A percentile compares a stretch with the other conserved stretches of the same genome.
These are phyloP conservation scores for Maconellicoccus hirsutus DNA, from an alignment of 1,140 invertebrate species.

Conservation along the genomic window DNA sequence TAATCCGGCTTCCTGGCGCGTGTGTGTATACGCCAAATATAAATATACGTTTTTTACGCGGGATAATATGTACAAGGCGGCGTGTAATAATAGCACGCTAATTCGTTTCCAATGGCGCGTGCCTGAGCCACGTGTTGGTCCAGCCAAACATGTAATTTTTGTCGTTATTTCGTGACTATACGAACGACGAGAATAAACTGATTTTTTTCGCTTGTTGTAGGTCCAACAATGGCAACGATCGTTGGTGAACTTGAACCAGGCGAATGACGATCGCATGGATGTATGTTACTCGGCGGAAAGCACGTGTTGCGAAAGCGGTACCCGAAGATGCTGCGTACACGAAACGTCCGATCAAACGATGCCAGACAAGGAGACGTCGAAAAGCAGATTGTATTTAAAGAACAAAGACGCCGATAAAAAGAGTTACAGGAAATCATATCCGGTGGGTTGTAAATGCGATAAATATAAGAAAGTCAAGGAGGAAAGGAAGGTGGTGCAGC, in stretches of 20 bases:
- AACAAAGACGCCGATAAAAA: neutral
- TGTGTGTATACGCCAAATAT: too few relatives aligned
- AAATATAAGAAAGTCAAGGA: slow-evolving; percentile 10
- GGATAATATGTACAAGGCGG: too few relatives aligned
- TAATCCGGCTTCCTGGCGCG: too few relatives aligned
- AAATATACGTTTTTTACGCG: too few relatives aligned
- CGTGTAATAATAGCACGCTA: too few relatives aligned
- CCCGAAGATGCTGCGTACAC: neutral
- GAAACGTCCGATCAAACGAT: neutral
- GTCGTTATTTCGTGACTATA: too few relatives aligned
- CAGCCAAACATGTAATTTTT: too few relatives aligned
- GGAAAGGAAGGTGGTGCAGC: neutral
- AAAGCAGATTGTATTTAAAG: neutral
- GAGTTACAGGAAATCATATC: neutral
- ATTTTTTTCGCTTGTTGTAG: neutral
- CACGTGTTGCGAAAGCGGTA: neutral
- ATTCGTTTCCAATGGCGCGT: too few relatives aligned
- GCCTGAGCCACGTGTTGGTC: too few relatives aligned
- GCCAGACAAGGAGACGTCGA: neutral
- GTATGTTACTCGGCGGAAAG: neutral
- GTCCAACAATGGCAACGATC: slow-evolving; percentile 11
- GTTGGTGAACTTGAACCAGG: slow-evolving; percentile 7
- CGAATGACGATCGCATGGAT: neutral
- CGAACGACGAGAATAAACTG: too few relatives aligned
- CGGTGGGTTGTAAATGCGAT: neutral